Percentiles rank a stretch among this genome's conserved stretches.
phyloP scores from a whole-genome alignment of 2,888 invertebrate species.

The Drosophila rubida region DNA sequence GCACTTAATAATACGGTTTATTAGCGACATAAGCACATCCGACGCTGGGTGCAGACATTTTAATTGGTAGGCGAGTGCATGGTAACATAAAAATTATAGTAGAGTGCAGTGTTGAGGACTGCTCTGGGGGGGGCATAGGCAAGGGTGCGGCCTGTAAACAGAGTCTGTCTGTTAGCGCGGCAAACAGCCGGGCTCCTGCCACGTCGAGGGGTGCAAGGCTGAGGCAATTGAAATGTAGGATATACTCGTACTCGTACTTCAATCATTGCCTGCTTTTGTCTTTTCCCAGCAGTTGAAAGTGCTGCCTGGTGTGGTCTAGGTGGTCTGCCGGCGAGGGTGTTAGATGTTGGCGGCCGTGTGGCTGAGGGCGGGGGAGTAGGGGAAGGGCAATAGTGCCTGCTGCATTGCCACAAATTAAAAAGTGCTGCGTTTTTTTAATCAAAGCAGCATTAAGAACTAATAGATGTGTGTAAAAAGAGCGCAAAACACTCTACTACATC shows the following conservation, averaged over 20 bases:
- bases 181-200: slow-evolving; percentile 2
- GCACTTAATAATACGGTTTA: slow-evolving; percentile 81
- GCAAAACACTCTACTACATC: slow-evolving; percentile 32
- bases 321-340: slow-evolving; percentile 8
- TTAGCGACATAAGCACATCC: slow-evolving; percentile 82
- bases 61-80: slow-evolving; percentile 81
- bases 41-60: slow-evolving; percentile 78
- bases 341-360: too few species aligned
- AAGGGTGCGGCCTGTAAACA: slow-evolving; percentile 42
- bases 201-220: slow-evolving; percentile 43
- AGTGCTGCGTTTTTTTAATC: slow-evolving; percentile 78
- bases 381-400: slow-evolving; percentile 31
- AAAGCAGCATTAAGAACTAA: slow-evolving; percentile 73
- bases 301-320: background rate
- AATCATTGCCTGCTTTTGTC: slow-evolving; percentile 70
- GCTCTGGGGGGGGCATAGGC: background rate
- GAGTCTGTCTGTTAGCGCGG: slow-evolving; percentile 46
- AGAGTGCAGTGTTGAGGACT: slow-evolving; percentile 51
- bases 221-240: slow-evolving; percentile 79
- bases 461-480: slow-evolving; percentile 24
- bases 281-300: slow-evolving; percentile 28
- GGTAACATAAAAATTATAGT: slow-evolving; percentile 81
- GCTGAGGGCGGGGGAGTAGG: too few species aligned
- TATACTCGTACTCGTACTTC: slow-evolving; percentile 62
- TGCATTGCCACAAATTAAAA: slow-evolving; percentile 77